phyloP scores from a whole-genome alignment of 2,113 vertebrate genomes.

The Sarotherodon lohbergeri region DNA sequence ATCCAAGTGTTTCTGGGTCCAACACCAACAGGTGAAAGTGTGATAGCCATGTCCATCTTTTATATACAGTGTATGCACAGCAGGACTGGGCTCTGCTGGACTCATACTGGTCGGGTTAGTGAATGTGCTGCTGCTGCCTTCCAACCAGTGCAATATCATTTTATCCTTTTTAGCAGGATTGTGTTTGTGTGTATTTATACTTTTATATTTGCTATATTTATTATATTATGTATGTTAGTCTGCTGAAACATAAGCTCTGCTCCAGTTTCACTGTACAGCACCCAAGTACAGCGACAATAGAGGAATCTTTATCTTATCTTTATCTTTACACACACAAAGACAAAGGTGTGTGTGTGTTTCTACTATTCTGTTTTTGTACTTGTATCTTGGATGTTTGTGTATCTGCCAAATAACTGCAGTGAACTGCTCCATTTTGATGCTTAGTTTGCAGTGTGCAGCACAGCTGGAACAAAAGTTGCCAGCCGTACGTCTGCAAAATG shows the following conservation, averaged over 20 bases:
- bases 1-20: neutral
- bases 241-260: neutral
- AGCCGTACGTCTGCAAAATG: neutral
- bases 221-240: neutral
- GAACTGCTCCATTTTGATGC: neutral
- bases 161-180: accelerated
- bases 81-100: neutral
- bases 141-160: neutral
- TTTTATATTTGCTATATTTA: neutral
- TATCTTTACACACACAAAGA: neutral
- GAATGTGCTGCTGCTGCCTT: neutral
- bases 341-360: neutral
- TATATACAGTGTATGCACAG: neutral
- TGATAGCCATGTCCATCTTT: neutral
- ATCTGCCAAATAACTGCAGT: neutral
- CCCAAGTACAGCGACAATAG: neutral
- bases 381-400: neutral
- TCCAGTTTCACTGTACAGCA: neutral
- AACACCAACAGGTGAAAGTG: accelerated
- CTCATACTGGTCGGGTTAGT: neutral
- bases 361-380: neutral
- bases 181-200: neutral
- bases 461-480: neutral
- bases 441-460: neutral
- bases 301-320: neutral